phyloP scores from a whole-genome alignment of 2,113 vertebrate genomes.

The Ranitomeya variabilis region DNA sequence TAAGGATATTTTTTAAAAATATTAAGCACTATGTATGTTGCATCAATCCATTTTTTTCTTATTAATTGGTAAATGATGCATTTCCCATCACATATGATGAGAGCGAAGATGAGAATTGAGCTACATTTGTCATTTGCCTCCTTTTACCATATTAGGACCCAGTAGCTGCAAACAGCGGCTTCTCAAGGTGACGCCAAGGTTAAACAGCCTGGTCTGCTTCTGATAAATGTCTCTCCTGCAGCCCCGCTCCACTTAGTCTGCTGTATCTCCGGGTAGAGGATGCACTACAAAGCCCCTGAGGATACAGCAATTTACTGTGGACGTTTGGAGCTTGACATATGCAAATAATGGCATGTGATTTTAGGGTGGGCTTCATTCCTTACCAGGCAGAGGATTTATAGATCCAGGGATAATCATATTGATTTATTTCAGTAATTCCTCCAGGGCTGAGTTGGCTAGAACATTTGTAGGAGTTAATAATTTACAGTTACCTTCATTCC shows the following conservation, averaged over 20 bases:
- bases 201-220: neutral
- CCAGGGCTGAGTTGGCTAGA: neutral
- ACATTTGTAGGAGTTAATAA: neutral
- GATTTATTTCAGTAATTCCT: neutral
- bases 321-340: neutral
- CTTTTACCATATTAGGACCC: slow-evolving; percentile 2
- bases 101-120: neutral
- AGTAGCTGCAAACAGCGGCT: neutral
- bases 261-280: slow-evolving; percentile 13
- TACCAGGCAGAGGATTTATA: neutral
- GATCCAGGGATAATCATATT: neutral
- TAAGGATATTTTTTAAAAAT: no score
- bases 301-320: slow-evolving; percentile 7
- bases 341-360: neutral
- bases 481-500: slow-evolving; percentile 5
- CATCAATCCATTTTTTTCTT: neutral
- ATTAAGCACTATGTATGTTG: neutral
- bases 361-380: neutral
- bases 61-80: neutral
- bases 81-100: neutral
- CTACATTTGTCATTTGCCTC: neutral
- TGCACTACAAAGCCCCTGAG: slow-evolving; percentile 16
- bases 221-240: neutral
- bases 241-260: neutral
- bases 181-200: slow-evolving; percentile 19